Conservation (phyloP, 2,888 invertebrate species). For the Cheilosia vulpina region DNA sequence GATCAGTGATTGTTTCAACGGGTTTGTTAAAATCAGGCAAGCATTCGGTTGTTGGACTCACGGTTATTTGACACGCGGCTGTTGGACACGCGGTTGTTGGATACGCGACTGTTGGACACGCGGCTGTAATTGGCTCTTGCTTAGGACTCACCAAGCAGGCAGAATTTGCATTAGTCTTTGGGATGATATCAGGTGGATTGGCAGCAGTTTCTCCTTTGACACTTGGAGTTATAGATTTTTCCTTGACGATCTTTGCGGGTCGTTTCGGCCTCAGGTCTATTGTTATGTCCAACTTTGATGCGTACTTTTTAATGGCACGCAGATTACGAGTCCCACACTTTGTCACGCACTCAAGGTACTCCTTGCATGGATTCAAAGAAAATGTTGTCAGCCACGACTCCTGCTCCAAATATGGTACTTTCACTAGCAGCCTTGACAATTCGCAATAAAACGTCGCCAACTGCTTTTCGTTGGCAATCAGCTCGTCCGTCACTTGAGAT, state of each 20-base stretch:
- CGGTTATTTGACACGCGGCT: too few relatives aligned
- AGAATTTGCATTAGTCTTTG: background rate
- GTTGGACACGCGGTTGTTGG: background rate
- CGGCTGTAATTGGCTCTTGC: background rate
- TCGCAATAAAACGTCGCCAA: slow-evolving; percentile 80
- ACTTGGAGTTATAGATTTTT: background rate
- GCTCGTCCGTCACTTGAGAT: slow-evolving; percentile 79
- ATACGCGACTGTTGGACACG: background rate
- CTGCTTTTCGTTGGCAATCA: slow-evolving; percentile 79
- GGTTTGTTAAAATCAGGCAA: background rate
- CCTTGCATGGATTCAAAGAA: slow-evolving; percentile 79
- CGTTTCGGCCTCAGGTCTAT: slow-evolving; percentile 10
- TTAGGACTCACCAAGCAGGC: background rate
- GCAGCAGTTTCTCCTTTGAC: background rate
- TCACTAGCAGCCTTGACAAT: slow-evolving; percentile 79
- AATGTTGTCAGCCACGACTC: slow-evolving; percentile 82
- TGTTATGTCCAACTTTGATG: slow-evolving; percentile 76
- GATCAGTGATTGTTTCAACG: background rate
- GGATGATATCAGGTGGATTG: background rate
- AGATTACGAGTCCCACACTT: slow-evolving; percentile 79
- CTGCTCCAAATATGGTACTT: slow-evolving; percentile 80
- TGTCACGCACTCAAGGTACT: slow-evolving; percentile 78
- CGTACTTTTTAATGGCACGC: slow-evolving; percentile 59
- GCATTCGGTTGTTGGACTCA: background rate
- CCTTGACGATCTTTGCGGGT: too few relatives aligned